These are phyloP conservation scores for Antechinus stuartii DNA, from an alignment of 2,113 vertebrate species.

Conservation along the genomic window DNA sequence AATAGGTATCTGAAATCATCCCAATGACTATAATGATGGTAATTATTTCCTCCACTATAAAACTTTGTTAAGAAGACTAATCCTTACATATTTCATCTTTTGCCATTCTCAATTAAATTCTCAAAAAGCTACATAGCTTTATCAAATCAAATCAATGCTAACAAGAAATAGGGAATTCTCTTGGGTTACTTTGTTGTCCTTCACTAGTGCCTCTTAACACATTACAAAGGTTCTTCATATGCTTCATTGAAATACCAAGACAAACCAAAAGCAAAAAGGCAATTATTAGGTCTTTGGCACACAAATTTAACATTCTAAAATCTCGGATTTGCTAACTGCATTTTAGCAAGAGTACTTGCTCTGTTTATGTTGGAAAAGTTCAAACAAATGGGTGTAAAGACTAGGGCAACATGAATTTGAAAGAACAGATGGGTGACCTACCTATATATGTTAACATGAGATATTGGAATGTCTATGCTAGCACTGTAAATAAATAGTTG, in stretches of 20 bases:
- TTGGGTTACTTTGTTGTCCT: neutral
- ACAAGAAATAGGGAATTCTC: neutral
- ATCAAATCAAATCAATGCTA: neutral
- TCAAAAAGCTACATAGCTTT: neutral
- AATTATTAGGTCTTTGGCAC: neutral
- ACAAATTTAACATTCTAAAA: neutral
- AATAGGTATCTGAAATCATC: conserved; percentile 2
- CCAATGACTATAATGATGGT: neutral
- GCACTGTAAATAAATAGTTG: neutral
- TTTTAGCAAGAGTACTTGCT: neutral
- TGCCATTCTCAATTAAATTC: neutral
- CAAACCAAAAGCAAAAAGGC: neutral
- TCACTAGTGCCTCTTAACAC: neutral
- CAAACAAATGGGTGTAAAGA: neutral
- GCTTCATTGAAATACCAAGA: conserved; percentile 2
- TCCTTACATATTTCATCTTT: neutral
- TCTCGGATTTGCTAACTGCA: neutral
- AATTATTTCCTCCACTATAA: conserved; percentile 26
- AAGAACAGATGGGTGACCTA: neutral
- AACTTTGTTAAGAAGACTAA: neutral
- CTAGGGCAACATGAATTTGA: neutral
- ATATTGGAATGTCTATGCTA: neutral
- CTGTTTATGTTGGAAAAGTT: neutral
- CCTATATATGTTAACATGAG: neutral
- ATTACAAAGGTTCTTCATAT: neutral